Evolutionary conservation across 2,888 invertebrate genomes (phyloP).

Genomic region (Plagiodera versicolora): DNA sequence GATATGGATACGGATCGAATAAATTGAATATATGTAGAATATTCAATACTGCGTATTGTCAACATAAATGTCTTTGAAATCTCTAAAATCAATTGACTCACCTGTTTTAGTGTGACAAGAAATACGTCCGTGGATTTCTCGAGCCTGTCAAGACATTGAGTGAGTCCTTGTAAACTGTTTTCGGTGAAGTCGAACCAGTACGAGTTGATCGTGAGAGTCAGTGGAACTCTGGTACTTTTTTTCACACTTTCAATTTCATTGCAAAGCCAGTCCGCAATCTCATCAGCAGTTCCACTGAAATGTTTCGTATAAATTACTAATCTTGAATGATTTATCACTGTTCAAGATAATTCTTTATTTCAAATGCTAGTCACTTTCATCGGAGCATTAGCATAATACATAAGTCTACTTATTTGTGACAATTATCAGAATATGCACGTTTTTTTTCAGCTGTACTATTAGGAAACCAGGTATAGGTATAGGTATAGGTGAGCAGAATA

Average conservation of each 20-base stretch:
- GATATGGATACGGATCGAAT: too few species aligned
- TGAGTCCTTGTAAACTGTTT: constrained; percentile 44
- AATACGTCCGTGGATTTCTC: constrained; percentile 48
- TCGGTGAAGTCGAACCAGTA: constrained; percentile 54
- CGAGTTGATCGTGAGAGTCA: constrained; percentile 56
- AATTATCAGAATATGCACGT: too few species aligned
- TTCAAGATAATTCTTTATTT: background rate
- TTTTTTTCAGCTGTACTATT: too few species aligned
- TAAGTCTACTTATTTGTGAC: too few species aligned
- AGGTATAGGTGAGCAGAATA: too few species aligned
- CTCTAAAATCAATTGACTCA: too few species aligned
- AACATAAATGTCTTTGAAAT: too few species aligned
- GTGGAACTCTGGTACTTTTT: constrained; percentile 54
- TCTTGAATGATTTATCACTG: background rate
- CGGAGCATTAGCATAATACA: background rate
- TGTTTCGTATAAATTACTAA: background rate
- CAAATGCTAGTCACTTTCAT: background rate
- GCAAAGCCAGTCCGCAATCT: constrained; percentile 53
- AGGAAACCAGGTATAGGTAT: too few species aligned
- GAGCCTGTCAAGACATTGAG: constrained; percentile 50
- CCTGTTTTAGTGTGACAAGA: constrained; percentile 51
- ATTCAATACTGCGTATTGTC: too few species aligned
- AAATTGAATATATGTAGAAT: too few species aligned
- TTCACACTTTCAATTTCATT: constrained; percentile 55
- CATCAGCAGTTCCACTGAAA: constrained; percentile 46